Evolutionary conservation across 1,140 invertebrate species (phyloP).

Genomic region (Coenobita brevimanus): DNA sequence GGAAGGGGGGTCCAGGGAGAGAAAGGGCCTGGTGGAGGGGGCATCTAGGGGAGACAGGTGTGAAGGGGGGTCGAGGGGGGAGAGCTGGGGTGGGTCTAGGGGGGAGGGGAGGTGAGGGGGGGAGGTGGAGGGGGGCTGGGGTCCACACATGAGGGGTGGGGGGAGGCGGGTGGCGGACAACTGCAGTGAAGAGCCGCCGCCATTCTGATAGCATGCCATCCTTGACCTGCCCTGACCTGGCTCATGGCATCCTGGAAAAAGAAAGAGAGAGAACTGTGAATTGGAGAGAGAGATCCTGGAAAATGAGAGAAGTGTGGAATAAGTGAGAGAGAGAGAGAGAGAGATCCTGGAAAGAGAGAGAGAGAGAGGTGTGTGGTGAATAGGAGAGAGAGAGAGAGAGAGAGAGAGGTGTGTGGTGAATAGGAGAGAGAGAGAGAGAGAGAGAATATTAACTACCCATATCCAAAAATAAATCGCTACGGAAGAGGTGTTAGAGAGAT

Average conservation of each 20-base stretch:
- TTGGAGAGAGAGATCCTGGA: background rate
- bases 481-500: no score
- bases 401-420: no score
- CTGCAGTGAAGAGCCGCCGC: conserved; percentile 41
- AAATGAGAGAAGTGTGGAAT: no score
- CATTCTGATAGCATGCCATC: conserved; percentile 55
- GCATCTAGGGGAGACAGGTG: background rate
- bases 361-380: no score
- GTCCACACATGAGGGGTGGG: conserved; percentile 36
- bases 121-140: conserved; percentile 5
- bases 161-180: conserved; percentile 23
- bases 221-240: conserved; percentile 21
- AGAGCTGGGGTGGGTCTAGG: conserved; percentile 22
- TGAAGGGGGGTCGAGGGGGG: conserved; percentile 24
- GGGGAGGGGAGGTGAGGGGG: conserved; percentile 16
- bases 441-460: no score
- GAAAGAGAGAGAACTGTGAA: conserved; percentile 8
- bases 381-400: no score
- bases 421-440: no score
- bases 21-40: background rate
- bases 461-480: no score
- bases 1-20: background rate
- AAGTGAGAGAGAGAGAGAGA: no score
- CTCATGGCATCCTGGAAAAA: conserved; percentile 59
- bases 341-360: no score